These are phyloP conservation scores for Agrilus mali DNA, from an alignment of 2,888 invertebrate species.

Conservation along the genomic window DNA sequence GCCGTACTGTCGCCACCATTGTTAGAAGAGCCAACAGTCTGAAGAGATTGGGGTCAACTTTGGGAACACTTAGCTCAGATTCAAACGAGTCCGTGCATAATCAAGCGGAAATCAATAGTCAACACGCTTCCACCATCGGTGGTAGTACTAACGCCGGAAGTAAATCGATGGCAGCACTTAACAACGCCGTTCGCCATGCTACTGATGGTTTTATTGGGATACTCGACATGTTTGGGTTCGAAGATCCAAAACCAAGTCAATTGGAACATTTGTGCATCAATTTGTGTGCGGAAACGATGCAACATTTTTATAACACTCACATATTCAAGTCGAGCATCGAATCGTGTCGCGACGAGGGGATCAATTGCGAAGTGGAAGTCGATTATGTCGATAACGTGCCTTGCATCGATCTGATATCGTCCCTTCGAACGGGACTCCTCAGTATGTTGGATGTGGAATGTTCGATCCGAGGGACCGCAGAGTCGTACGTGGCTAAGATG, in stretches of 20 bases:
- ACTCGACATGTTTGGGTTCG: conserved; percentile 94
- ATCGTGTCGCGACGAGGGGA: conserved; percentile 87
- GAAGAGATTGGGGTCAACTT: conserved; percentile 70
- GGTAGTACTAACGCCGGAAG: conserved; percentile 61
- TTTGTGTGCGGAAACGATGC: conserved; percentile 93
- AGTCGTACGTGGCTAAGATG: conserved; percentile 69
- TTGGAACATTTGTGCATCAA: conserved; percentile 91
- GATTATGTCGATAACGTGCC: conserved; percentile 93
- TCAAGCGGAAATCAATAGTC: conserved; percentile 72
- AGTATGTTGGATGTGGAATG: conserved; percentile 89
- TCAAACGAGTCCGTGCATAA: conserved; percentile 87
- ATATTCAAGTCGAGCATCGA: conserved; percentile 90
- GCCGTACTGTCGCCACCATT: conserved; percentile 87
- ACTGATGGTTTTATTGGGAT: conserved; percentile 94
- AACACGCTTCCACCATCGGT: conserved; percentile 73
- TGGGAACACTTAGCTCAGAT: conserved; percentile 76
- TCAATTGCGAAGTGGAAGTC: conserved; percentile 77
- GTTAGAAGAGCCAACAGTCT: conserved; percentile 86
- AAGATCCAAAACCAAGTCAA: conserved; percentile 80
- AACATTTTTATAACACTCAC: conserved; percentile 95
- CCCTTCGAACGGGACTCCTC: conserved; percentile 78
- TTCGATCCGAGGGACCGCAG: conserved; percentile 67
- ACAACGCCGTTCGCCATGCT: conserved; percentile 84
- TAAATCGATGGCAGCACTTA: conserved; percentile 82
- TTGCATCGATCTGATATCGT: conserved; percentile 89